Evolutionary conservation across 2,888 invertebrate species (phyloP).

Genomic region (Eulithis prunata): DNA sequence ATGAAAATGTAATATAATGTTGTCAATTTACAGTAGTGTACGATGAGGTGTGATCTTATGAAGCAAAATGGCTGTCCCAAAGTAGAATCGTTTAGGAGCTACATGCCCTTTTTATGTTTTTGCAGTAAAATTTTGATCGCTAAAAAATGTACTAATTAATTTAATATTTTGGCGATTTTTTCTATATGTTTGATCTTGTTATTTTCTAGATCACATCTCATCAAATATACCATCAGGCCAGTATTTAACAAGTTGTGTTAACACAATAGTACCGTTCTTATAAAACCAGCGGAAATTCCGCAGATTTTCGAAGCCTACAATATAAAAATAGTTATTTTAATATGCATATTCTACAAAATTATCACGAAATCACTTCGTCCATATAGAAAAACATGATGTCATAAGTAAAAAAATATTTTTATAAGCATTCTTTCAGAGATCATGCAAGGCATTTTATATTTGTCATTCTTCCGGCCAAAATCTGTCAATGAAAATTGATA

Average conservation of each 20-base stretch:
- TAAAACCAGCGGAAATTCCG: background rate
- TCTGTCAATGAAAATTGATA: constrained; percentile 1
- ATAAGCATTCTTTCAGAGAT: constrained; percentile 19
- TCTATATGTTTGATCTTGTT: too few relatives aligned
- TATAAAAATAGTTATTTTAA: constrained; percentile 28
- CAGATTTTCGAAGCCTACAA: background rate
- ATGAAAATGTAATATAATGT: background rate
- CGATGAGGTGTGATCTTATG: background rate
- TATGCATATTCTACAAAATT: constrained; percentile 33
- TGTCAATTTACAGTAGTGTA: constrained; percentile 2
- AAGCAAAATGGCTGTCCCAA: too few relatives aligned
- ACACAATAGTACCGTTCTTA: constrained; percentile 9
- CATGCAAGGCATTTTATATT: constrained; percentile 25
- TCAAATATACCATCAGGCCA: constrained; percentile 9
- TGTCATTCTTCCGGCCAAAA: constrained; percentile 29
- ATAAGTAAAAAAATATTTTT: constrained; percentile 27
- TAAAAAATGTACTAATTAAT: too few relatives aligned
- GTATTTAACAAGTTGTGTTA: constrained; percentile 13
- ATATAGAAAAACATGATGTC: constrained; percentile 12
- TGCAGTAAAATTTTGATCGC: background rate
- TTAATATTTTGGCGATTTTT: too few relatives aligned
- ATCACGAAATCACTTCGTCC: constrained; percentile 26
- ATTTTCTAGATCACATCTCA: constrained; percentile 1
- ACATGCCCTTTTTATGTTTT: too few relatives aligned
- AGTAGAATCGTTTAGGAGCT: too few relatives aligned